phyloP scores from a whole-genome alignment of 2,888 invertebrate genomes.

The Dusona sp. region DNA sequence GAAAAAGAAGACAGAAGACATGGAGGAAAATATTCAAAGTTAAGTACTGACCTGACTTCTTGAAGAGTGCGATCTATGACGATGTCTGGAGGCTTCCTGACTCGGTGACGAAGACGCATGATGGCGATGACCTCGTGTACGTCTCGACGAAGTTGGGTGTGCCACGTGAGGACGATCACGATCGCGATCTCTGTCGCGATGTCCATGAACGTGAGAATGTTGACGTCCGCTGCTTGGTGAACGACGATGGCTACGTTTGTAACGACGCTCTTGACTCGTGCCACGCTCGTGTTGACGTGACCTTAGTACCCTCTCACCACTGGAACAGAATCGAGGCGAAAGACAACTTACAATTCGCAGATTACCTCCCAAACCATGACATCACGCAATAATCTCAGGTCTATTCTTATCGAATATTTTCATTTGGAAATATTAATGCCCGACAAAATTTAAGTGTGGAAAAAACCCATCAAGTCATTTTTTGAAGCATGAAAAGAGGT shows the following conservation, averaged over 20 bases:
- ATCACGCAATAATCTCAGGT: not conserved
- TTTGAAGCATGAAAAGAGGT: not conserved
- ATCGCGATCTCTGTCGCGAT: slow-evolving; percentile 77
- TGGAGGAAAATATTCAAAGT: slow-evolving; percentile 41
- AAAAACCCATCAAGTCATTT: not conserved
- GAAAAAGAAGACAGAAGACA: slow-evolving; percentile 39
- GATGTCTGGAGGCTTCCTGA: slow-evolving; percentile 78
- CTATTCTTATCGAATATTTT: not conserved
- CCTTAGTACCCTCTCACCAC: slow-evolving; percentile 87
- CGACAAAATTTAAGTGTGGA: not conserved
- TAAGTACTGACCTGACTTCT: slow-evolving; percentile 83
- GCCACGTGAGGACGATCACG: slow-evolving; percentile 75
- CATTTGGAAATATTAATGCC: not conserved
- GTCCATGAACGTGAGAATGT: slow-evolving; percentile 85
- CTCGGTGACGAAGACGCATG: slow-evolving; percentile 80
- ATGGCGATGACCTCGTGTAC: slow-evolving; percentile 79
- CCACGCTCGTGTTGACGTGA: slow-evolving; percentile 89
- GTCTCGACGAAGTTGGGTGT: slow-evolving; percentile 78
- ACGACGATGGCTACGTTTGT: slow-evolving; percentile 93
- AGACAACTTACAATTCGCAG: slow-evolving; percentile 53
- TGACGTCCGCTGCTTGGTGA: slow-evolving; percentile 92
- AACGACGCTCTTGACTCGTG: slow-evolving; percentile 92
- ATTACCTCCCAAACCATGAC: not conserved
- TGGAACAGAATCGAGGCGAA: slow-evolving; percentile 78
- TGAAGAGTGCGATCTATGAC: slow-evolving; percentile 80